Evolutionary conservation across 2,888 invertebrate genomes (phyloP), one percentile per base, ranked within the genome.

Genomic region (Apamea crenata): DNA sequence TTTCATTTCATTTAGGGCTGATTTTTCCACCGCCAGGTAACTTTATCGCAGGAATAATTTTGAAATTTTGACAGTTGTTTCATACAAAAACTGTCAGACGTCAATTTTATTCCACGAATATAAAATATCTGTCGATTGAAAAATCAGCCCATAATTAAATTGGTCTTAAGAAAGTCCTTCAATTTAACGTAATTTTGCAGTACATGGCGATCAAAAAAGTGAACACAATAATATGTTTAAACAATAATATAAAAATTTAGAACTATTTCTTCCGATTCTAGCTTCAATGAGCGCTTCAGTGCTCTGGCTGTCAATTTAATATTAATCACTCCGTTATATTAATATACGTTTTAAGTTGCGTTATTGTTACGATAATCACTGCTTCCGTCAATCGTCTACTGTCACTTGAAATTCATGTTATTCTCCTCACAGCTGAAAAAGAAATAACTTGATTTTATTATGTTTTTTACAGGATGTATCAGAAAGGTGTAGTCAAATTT

Each of bases 291-390:
- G 84, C 82, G 50, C 29, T 65, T 50, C 69, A 56, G 18, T 74
- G 82, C 85, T 66, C 75, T 53, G 84, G 78, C 76, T 74, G 68
- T 83, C 76, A 72, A 74, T 78, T 47, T 50, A 65, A 36, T 78
- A 74, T 65, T 75, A 74, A 74, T 79, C 86, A 85, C 85, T 85
- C 44, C 69, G 25, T 65, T 69, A 74, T 44, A 53, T 82, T 69
- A 80, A 63, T 29, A 77, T 85, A 82, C 74, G 82, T 82, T 85
- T 71, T 82, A 85, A 79, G 86, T 85, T 77, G 32, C 2, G 29
- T 80, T 86, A 86, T 75, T 86, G 66, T 86, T 85, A 85, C 82
- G 50, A 82, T 73, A 86, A 85, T 86, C 85, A 85, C 85, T 86
- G 85, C 80, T 59, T 80, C 32, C 50, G 36, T 67, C 77, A 71